Base-by-base conservation (phyloP, 2,797 vertebrate genomes). In the Siniperca undulata region DNA sequence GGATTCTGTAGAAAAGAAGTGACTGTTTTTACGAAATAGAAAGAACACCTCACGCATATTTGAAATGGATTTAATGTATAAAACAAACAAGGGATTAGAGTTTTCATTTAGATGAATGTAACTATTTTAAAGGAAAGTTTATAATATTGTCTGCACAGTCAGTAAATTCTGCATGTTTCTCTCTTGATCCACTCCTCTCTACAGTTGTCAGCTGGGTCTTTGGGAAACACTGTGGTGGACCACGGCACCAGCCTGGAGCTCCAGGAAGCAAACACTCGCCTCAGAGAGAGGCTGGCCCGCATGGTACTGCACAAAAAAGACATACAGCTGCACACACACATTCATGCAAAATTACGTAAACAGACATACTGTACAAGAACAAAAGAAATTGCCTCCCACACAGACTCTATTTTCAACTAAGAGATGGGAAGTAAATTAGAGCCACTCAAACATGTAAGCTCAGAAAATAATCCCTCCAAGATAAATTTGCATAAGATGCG, bases 201-300 rank as follows among this genome's bases (percentile, higher is more conserved):
- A 10, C 74, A 94, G 93, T 66, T 86, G 0, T 64, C 81, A 14
- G 42, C 11, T 11, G 53, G 34, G 16, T 76, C 87, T 46, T 53
- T 84, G 64, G 91, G 70, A 67, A 91, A 59, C 70, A 86, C 91
- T 0, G 83, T 92, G 62, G 84, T 89, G 30, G 95, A 95, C 5
- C 90, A 95, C 40, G 77, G 86, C 42, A 24, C 61, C 67, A 86
- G 73, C 78, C 20, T 68, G 85, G 95, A 96, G 55, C 96, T 98
- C 79, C 96, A 98, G 74, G 95, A 96, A 44, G 91, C 91, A 38
- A 97, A 98, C 94, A 67, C 88, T 0, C 95, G 97, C 20, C 96
- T 99, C 69, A 94, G 95, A 86, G 98, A 98, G 83, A 97, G 95
- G 84, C 92, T 98, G 62, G 81, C 94, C 74, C 96, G 95, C 74